Percentiles rank a stretch among this genome's conserved stretches.
Evolutionary conservation across 1,140 invertebrate genomes (phyloP).

Genomic region (Rhagoletis pomonella): DNA sequence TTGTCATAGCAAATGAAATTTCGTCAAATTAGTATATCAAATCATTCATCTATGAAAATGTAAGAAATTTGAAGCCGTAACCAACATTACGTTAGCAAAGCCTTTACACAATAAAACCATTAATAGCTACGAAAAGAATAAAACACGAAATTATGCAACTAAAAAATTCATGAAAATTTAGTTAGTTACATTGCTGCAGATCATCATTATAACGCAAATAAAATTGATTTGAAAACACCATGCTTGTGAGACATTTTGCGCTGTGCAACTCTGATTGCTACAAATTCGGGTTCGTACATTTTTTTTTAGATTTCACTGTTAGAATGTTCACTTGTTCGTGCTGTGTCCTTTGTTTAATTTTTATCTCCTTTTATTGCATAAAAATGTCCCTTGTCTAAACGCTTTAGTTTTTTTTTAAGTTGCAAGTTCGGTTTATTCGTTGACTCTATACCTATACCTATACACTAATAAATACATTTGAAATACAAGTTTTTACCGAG

Average conservation of each 20-base stretch:
- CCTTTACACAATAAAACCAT: no score
- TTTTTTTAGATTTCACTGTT: slow-evolving; percentile 18
- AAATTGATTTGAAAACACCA: not conserved
- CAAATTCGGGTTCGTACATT: slow-evolving; percentile 54
- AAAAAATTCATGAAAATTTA: no score
- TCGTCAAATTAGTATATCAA: no score
- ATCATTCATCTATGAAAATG: no score
- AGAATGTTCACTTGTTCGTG: not conserved
- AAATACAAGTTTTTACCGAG: no score
- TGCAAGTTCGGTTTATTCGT: not conserved
- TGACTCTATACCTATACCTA: no score
- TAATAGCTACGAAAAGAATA: no score
- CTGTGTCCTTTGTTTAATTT: not conserved
- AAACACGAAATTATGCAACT: no score
- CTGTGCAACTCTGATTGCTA: not conserved
- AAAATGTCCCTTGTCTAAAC: not conserved
- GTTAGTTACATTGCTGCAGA: not conserved
- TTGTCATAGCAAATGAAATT: no score
- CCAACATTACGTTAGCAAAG: no score
- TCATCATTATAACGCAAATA: not conserved
- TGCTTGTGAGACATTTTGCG: slow-evolving; percentile 1
- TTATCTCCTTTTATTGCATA: not conserved
- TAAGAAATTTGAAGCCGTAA: no score
- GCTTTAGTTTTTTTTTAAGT: not conserved
- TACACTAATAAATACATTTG: no score